Base-by-base conservation (phyloP, 2,888 invertebrate species). In the Adelphocoris suturalis region DNA sequence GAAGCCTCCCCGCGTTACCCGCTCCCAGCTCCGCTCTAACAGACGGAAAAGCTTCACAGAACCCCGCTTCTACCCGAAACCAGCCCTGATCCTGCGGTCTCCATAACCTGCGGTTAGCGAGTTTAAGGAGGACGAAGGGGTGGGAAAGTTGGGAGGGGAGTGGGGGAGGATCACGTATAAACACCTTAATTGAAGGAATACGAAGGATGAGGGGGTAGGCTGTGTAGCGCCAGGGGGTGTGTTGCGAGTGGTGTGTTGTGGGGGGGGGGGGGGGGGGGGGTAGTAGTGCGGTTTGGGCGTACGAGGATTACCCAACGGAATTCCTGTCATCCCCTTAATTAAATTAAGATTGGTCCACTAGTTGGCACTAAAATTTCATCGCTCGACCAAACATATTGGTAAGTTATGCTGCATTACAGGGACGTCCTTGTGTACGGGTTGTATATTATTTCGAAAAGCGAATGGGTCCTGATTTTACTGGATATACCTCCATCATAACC, bases 51-150 rank as follows among this genome's bases (percentile, higher is more conserved):
- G 19, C 19, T 23, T 23, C 19, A 12, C 19, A 11, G 23, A 23
- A 68, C 23, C 68, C 68, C 68, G 68, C 68, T 23, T 23, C 27
- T 27, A 7, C 19, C 68, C 11, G 19, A 37, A 37, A 23, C 68
- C 23, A 68, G 68, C 68, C 68, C 68, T 68, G 68, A 68, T 68
- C 68, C 68, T 68, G 68, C 23, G 68, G 68, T 68, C 68, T 68
- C 11, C 68, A 68, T 68, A 68, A 68, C 68, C 23, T 68, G 68
- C 13, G 68, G 68, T 68, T 11, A 68, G 23, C 68, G 68, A 23
- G 68, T 23, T 68, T 9, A 23, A 68, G 68, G 68, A 68, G 23
- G 12, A 19, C 61, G 19, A 27, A 23, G 68, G 68, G 9, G 12
- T 23, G 19, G 23, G 5, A 7, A 68, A 19, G 9, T 11, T 23